These are phyloP conservation scores for Hartigia nigra DNA, from an alignment of 2,888 invertebrate species.

Conservation along the genomic window DNA sequence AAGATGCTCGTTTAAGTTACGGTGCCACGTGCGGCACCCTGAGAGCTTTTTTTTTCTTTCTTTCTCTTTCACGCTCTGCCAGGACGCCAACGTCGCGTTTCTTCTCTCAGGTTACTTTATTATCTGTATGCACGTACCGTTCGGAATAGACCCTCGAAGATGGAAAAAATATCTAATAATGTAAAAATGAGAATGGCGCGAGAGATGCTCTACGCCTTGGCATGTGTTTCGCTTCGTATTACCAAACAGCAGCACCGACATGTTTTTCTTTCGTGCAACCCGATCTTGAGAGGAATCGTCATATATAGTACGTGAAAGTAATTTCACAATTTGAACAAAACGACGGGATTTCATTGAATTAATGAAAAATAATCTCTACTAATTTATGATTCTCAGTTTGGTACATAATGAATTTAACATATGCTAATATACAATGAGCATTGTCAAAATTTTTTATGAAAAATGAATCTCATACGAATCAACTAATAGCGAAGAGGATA, in stretches of 20 bases:
- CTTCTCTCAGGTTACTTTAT: slow-evolving; percentile 30
- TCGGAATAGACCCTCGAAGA: slow-evolving; percentile 23
- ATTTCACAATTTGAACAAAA: neutral
- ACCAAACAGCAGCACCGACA: slow-evolving; percentile 41
- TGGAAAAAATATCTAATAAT: slow-evolving; percentile 46
- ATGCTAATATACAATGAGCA: neutral
- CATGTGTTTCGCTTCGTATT: slow-evolving; percentile 49
- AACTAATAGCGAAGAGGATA: neutral
- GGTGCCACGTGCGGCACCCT: slow-evolving; percentile 16
- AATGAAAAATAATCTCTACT: slow-evolving; percentile 27
- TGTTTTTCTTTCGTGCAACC: slow-evolving; percentile 38
- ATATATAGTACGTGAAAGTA: neutral
- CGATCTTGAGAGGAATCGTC: slow-evolving; percentile 30
- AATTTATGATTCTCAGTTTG: slow-evolving; percentile 20
- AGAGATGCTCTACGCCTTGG: slow-evolving; percentile 20
- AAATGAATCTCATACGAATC: neutral
- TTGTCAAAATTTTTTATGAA: neutral
- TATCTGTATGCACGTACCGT: slow-evolving; percentile 22
- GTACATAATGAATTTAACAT: slow-evolving; percentile 2
- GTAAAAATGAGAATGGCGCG: slow-evolving; percentile 32
- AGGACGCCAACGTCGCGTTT: slow-evolving; percentile 19
- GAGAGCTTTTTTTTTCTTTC: slow-evolving; percentile 23
- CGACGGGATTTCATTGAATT: neutral
- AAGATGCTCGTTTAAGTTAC: neutral
- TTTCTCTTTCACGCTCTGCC: slow-evolving; percentile 12